These are phyloP conservation scores for Leptinotarsa tumamoca DNA, from an alignment of 2,888 invertebrate genomes.

Conservation along the genomic window DNA sequence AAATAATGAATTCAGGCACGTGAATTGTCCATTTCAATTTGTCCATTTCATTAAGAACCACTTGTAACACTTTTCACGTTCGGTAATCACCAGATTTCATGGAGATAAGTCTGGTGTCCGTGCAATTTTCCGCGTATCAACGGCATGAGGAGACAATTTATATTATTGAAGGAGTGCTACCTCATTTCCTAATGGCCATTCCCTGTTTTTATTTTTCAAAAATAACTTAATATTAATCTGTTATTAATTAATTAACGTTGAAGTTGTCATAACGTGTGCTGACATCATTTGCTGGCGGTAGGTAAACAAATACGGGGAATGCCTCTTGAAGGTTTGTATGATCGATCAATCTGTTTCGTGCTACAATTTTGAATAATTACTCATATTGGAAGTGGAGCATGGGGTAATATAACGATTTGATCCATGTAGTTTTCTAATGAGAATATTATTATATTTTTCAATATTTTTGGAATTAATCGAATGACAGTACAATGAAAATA, in stretches of 20 bases:
- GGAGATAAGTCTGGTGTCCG: slow-evolving; percentile 57
- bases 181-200: slow-evolving; percentile 59
- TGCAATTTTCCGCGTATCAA: slow-evolving; percentile 54
- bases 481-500: too few species aligned
- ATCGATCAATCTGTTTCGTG: slow-evolving; percentile 18
- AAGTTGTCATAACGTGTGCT: slow-evolving; percentile 29
- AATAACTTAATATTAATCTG: slow-evolving; percentile 51
- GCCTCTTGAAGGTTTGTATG: not conserved
- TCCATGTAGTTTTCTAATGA: too few species aligned
- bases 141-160: slow-evolving; percentile 54
- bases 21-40: slow-evolving; percentile 31
- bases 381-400: not conserved
- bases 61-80: slow-evolving; percentile 46
- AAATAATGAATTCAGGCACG: slow-evolving; percentile 11
- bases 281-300: slow-evolving; percentile 21
- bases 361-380: slow-evolving; percentile 1
- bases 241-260: slow-evolving; percentile 38
- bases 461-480: too few species aligned
- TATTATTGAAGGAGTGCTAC: slow-evolving; percentile 57
- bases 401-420: not conserved
- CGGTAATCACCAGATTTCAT: slow-evolving; percentile 63
- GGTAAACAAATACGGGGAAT: slow-evolving; percentile 2
- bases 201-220: slow-evolving; percentile 48
- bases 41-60: slow-evolving; percentile 45
- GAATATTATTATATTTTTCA: too few species aligned